These are phyloP conservation scores for Psilanteris sp. DNA, from an alignment of 1,140 invertebrate species.

Conservation along the genomic window DNA sequence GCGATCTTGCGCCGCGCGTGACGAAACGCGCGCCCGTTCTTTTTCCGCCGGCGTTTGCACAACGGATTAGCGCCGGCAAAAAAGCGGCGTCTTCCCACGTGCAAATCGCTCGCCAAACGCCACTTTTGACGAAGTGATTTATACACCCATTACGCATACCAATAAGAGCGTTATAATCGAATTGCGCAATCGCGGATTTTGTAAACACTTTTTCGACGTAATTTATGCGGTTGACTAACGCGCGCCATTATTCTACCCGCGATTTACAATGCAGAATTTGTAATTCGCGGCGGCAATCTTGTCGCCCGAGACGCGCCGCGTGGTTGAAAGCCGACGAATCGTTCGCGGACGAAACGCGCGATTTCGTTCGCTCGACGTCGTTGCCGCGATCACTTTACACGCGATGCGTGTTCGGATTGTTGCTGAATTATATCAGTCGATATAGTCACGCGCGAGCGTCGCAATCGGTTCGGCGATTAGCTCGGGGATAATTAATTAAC, in stretches of 20 bases:
- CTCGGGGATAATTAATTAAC: conserved; percentile 19
- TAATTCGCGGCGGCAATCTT: too few relatives aligned
- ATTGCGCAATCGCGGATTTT: conserved; percentile 26
- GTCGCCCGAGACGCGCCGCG: too few relatives aligned
- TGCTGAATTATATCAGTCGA: too few relatives aligned
- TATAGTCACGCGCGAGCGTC: too few relatives aligned
- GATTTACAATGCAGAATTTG: conserved; percentile 3
- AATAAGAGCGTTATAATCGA: conserved; percentile 39
- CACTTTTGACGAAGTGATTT: conserved; percentile 50
- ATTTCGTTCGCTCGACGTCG: too few relatives aligned
- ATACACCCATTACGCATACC: conserved; percentile 35
- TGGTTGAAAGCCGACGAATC: too few relatives aligned
- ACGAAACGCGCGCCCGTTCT: neutral
- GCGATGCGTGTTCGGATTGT: too few relatives aligned
- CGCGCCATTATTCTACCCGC: conserved; percentile 20
- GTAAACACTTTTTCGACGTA: conserved; percentile 1
- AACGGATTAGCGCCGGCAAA: conserved; percentile 12
- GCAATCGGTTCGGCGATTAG: conserved; percentile 13
- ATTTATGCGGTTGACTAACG: conserved; percentile 15
- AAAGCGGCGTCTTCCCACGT: conserved; percentile 22
- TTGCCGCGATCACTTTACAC: too few relatives aligned
- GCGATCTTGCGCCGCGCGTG: neutral
- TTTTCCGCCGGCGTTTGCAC: conserved; percentile 25
- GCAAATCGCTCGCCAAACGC: conserved; percentile 21
- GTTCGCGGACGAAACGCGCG: too few relatives aligned